Evolutionary conservation across 1,140 invertebrate species (phyloP), one percentile per base, ranked within the genome.

Genomic region (Sarcophaga peregrina): DNA sequence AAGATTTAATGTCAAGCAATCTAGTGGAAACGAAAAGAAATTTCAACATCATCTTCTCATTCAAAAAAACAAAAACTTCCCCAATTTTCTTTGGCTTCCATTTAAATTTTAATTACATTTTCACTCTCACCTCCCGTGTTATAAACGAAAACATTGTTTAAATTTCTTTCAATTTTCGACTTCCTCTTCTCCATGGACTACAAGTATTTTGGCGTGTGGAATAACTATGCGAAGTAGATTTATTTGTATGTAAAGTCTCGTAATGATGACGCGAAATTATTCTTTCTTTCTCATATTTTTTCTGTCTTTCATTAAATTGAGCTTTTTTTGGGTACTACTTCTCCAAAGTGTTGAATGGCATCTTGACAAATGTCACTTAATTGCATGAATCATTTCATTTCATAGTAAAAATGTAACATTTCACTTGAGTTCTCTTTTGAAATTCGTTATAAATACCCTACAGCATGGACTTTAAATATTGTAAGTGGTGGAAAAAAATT

Each of bases 331-430:
- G 25, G 25, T 37, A 37, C 25, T 37, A 37, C 25, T 37, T 37
- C 4, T 4, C 25, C 62, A 68, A 17, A 4, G 17, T 68, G n/a
- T 17, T 25, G 20, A 20, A 68, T 68, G 62, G 17, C 62, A 68
- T 8, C 62, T 68, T 68, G 62, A 68, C 62, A 68, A 68, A 68
- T 68, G 62, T 68, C 62, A 68, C 17, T 68, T 68, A 68, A 68
- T 68, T 68, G 62, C 62, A 68, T 25, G 62, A 68, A 68, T 68
- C 62, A 68, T 68, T 68, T 68, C 15, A 20, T 68, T n/a, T 7
- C 15, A 58, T 13, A n/a, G 15, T n/a, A 10, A 68, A 68, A 68
- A 68, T 68, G 17, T 68, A 68, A 68, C 62, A 68, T 25, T 68
- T 68, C 20, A 68, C 20, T 68, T 68, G 17, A 68, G 62, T 37